Base-by-base conservation (phyloP, 2,888 invertebrate species). In the Lingula anatina region DNA sequence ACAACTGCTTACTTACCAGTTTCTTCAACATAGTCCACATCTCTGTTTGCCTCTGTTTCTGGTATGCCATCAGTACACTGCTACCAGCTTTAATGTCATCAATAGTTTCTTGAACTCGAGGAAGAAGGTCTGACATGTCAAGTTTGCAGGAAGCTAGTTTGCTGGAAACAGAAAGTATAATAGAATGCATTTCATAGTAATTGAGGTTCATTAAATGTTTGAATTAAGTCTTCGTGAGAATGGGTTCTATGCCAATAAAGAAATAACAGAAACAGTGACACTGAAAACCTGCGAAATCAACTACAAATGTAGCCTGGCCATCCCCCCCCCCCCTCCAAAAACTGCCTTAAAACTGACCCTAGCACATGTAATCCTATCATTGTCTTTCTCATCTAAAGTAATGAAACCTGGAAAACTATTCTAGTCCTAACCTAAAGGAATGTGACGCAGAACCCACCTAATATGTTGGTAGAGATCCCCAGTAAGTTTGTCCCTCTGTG, bases 1-100 rank as follows among this genome's bases (percentile, higher is more conserved):
- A n/a, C n/a, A n/a, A 5, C 15, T 39, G 63, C n/a, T n/a, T n/a
- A n/a, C 69, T 61, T 49, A 70, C 70, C 26, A 62, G 58, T 24
- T 59, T 54, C 44, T 59, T 62, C 7, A 71, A 47, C 15, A 71
- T 54, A 38, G 54, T 62, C 71, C 71, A 72, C 41, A 72, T 61
- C 38, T 64, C 66, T 21, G 61, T 55, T 53, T 72, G 71, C 31
- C 70, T 43, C 46, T 60, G 56, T 47, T 60, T 56, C 50, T 72
- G 70, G 43, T 57, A 58, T 4, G 58, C 51, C 12, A 60, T 49
- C 20, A 70, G 53, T 55, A 62, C 60, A 25, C 53, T 47, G 15
- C 59, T 54, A 7, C 58, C 59, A 7, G 52, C 59, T 4, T 44
- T 37, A 20, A 68, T 62, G 20, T 64, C 61, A 28, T 61, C 44